Evolutionary conservation across 2,888 invertebrate species (phyloP), one percentile per base, ranked within the genome.

Genomic region (Drosophila dives): DNA sequence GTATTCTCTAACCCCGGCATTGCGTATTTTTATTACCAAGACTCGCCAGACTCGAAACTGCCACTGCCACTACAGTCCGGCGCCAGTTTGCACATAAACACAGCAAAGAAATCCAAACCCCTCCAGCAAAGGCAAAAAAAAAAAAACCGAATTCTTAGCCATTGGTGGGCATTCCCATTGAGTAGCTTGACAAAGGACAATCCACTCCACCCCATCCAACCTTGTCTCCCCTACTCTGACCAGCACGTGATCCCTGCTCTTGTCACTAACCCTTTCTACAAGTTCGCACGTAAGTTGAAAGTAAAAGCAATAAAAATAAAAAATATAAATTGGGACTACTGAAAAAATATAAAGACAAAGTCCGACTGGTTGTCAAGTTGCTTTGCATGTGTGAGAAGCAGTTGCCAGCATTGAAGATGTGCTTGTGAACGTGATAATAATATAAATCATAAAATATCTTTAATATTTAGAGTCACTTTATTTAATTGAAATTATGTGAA

Each of bases 31-130:
- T 86, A 83, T 89, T 89, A 60, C 84, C 72, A 72, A 61, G 71
- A 80, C 80, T 65, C 66, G 72, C 75, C 83, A 86, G 90, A 89
- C 54, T 55, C 84, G 73, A 85, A 83, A 88, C 83, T 88, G 86
- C 84, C 68, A 86, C 74, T 82, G 79, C 67, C 66, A 75, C 81
- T 76, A 78, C 87, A 88, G 90, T 88, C 75, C 88, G 86, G 90
- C 86, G 90, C 86, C 86, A 89, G 88, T 76, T 82, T 85, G 70
- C 74, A 75, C 90, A 89, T 82, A 89, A 88, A 87, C 83, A 79
- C 49, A 65, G 33, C 23, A 58, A 54, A 60, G 58, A 70, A 53
- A 56, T 54, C 33, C 23, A 33, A 51, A 51, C 6, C 53, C 48
- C 20, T 45, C 36, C 38, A 40, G 51, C 54, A 62, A 33, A 53